Evolutionary conservation across 2,113 vertebrate genomes (phyloP).

Genomic region (Phalacrocorax brasilianus): DNA sequence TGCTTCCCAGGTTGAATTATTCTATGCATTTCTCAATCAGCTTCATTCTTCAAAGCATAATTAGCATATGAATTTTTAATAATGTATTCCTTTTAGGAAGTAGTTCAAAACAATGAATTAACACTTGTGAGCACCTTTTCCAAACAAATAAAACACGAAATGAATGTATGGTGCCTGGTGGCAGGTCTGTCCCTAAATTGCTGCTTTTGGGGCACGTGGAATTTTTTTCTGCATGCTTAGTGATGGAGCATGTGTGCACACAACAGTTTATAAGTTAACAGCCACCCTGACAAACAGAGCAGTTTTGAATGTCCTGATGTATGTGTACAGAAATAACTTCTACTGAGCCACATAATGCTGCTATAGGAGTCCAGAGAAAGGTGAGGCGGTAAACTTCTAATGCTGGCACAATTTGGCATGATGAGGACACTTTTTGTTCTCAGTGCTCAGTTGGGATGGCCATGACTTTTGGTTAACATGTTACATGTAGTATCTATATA

Average conservation of each 20-base stretch:
- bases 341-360: neutral
- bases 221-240: neutral
- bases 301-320: neutral
- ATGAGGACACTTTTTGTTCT: neutral
- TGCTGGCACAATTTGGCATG: neutral
- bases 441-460: neutral
- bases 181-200: neutral
- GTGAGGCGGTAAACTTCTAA: neutral
- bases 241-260: neutral
- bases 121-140: neutral
- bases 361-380: neutral
- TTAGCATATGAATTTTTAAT: neutral
- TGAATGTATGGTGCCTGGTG: neutral
- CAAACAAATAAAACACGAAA: neutral
- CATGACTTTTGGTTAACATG: neutral
- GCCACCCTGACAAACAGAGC: neutral
- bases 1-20: neutral
- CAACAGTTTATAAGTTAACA: neutral
- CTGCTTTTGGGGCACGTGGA: neutral
- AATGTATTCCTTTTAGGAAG: neutral
- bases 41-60: neutral
- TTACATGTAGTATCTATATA: neutral
- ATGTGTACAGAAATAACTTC: neutral
- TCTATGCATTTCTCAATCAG: neutral
- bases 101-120: neutral